Evolutionary conservation across 2,113 vertebrate genomes (phyloP), one percentile per base, ranked within the genome.

Genomic region (Cebus imitator): DNA sequence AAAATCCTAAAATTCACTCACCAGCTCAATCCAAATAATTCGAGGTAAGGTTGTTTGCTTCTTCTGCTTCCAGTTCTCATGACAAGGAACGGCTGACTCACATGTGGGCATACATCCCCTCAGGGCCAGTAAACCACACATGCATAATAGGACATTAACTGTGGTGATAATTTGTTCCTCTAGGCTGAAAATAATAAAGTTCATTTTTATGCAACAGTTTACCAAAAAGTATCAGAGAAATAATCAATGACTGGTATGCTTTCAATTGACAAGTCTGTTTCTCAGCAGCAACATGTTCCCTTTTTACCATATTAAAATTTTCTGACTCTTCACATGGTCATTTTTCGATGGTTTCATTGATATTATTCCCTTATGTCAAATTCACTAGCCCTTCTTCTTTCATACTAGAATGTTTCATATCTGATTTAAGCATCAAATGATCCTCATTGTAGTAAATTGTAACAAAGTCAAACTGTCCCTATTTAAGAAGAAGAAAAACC

Each of bases 401-500:
- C 57, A 61, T 95, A 84, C 97, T 81, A 94, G 94, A 97, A 95
- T 91, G 16, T 83, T 17, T 94, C 14, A 32, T 95, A 80, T 95
- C 86, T 88, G 13, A 96, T 32, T 84, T 97, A 98, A 97, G 43
- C 8, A 96, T 97, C 73, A 96, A 83, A 85, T 90, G 91, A 95
- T 93, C 92, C 48, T 68, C 93, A 91, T 83, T 96, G 30, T 64
- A 87, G 52, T 58, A 97, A 97, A 97, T 96, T 97, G 84, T 95
- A 97, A 88, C 27, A 78, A 93, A 94, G 45, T 97, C 64, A 88
- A 94, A 91, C 25, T 96, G 97, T 61, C 55, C 50, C 45, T 89
- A 57, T 90, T 68, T 73, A 97, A 92, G 40, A 79, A 78, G 91
- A 70, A 96, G 94, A 94, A 97, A 98, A 98, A 90, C 50, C 68